These are phyloP conservation scores for Pogonognathellus flavescens DNA, from an alignment of 1,140 invertebrate genomes.

Conservation along the genomic window DNA sequence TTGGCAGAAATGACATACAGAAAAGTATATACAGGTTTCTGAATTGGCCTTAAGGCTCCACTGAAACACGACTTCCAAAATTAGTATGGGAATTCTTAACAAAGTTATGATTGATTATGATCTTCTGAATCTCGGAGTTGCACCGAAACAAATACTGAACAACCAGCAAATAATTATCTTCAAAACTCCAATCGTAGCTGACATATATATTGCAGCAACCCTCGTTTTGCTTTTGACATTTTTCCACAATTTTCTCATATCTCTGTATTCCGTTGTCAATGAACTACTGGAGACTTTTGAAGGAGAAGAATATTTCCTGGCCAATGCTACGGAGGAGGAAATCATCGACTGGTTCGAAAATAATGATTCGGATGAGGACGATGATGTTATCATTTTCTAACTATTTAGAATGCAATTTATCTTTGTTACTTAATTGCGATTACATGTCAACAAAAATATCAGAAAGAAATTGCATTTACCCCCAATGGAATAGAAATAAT, in stretches of 20 bases:
- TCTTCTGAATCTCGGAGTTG: background rate
- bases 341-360: slow-evolving; percentile 14
- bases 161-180: background rate
- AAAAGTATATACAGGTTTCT: no score
- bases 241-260: slow-evolving; percentile 11
- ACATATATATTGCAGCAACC: slow-evolving; percentile 10
- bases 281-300: slow-evolving; percentile 5
- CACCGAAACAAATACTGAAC: background rate
- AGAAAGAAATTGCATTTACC: background rate
- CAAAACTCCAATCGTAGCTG: background rate
- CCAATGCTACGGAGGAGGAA: slow-evolving; percentile 12
- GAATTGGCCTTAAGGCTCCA: no score
- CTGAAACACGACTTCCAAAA: no score
- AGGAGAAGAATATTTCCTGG: background rate
- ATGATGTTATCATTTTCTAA: slow-evolving; percentile 4
- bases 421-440: no score
- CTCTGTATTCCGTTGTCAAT: slow-evolving; percentile 9
- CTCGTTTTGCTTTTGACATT: slow-evolving; percentile 2
- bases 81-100: background rate
- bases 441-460: background rate
- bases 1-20: no score
- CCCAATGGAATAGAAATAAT: no score
- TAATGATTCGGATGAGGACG: slow-evolving; percentile 5
- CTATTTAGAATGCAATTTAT: no score
- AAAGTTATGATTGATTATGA: background rate